Percentiles rank a stretch among this genome's conserved stretches.
Evolutionary conservation across 2,113 vertebrate species (phyloP).

Genomic region (Nannobrachium achirus): DNA sequence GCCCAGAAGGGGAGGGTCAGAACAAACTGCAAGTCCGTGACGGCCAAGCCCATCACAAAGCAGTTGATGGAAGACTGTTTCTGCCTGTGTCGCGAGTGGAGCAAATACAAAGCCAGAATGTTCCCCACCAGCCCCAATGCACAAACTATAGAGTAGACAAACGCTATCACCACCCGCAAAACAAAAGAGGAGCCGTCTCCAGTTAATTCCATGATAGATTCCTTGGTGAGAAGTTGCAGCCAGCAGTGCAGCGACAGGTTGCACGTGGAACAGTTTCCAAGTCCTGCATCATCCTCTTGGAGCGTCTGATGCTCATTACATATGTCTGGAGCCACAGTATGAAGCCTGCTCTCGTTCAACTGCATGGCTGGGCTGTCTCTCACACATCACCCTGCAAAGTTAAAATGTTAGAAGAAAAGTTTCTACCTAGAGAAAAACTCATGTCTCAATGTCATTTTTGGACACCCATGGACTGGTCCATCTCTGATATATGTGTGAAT

Average conservation of each 20-base stretch:
- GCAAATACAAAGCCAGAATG: constrained; percentile 81
- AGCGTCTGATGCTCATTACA: constrained; percentile 61
- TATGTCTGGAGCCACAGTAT: constrained; percentile 61
- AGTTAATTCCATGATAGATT: constrained; percentile 73
- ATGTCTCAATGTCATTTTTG: constrained; percentile 14
- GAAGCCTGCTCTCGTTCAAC: constrained; percentile 62
- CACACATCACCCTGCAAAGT: constrained; percentile 39
- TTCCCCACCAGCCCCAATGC: constrained; percentile 83
- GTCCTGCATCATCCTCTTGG: constrained; percentile 47
- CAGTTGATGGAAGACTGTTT: constrained; percentile 83
- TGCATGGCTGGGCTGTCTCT: constrained; percentile 61
- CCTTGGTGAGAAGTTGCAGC: constrained; percentile 78
- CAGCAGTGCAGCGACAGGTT: constrained; percentile 82
- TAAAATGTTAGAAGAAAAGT: constrained; percentile 1
- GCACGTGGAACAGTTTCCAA: constrained; percentile 57
- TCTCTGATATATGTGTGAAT: no score
- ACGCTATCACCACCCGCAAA: constrained; percentile 78
- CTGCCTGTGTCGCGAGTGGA: constrained; percentile 77
- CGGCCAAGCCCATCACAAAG: constrained; percentile 83
- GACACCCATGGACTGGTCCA: not conserved
- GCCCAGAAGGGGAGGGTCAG: constrained; percentile 86
- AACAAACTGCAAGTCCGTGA: constrained; percentile 85
- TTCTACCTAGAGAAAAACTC: constrained; percentile 23
- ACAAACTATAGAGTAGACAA: constrained; percentile 83
- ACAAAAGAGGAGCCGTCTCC: constrained; percentile 74